Base-by-base conservation (phyloP, 2,888 invertebrate genomes). In the Drosophila kambysellisi region DNA sequence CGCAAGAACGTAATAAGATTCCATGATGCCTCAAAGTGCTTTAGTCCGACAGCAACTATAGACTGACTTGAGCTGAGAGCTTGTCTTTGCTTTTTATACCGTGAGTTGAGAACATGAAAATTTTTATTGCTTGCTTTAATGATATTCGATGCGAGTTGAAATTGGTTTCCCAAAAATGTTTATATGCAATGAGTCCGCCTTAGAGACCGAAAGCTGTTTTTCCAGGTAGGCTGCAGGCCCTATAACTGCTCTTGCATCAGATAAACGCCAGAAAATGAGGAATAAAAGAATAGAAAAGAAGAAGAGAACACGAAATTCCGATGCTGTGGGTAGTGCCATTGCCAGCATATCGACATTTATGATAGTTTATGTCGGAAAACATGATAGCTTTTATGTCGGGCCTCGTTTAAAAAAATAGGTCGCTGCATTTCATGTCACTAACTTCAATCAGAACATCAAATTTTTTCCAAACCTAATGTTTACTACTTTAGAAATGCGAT, bases 11-110 rank as follows among this genome's bases (percentile, higher is more conserved):
- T 62, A 33, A 6, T 39, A 15, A 4, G 51, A 66, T 57, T 25
- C 57, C 88, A 90, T 88, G 52, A n/a, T 81, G n/a, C 59, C 11
- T 25, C 20, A 56, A 43, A 56, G 70, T 61, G 71, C 63, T 30
- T 72, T 95, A 64, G 35, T 58, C 39, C 50, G 63, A 48, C 12
- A 39, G 43, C 60, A 53, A 32, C 11, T 37, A 9, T 33, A 54
- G 70, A 88, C 84, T 86, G 73, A 82, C 8, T 64, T 62, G n/a
- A 48, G 50, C 12, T 11, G 17, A 43, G 43, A 7, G n/a, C 33
- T 11, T 5, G 12, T 2, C 17, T 37, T 35, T 17, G 29, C 56
- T 46, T 78, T 85, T 79, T 85, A 88, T 88, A 86, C 37, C 51
- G 30, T 6, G 20, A 53, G 59, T 60, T 43, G 37, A 33, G 43